Evolutionary conservation across 2,888 invertebrate species (phyloP).

Genomic region (Hirtodrosophila histrioides): DNA sequence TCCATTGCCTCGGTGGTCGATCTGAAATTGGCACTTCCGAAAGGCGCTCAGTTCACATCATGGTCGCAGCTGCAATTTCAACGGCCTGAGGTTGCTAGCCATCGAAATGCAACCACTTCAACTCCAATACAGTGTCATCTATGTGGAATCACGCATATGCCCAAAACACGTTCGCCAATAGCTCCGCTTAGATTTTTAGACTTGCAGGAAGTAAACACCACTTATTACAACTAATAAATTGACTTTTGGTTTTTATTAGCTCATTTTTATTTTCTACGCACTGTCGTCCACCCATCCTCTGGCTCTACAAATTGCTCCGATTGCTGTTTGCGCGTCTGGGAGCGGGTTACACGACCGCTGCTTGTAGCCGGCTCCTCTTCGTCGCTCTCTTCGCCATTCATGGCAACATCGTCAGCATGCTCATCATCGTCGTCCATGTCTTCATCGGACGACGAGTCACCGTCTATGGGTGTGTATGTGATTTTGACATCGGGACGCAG

Average conservation of each 20-base stretch:
- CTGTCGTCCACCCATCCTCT: conserved; percentile 89
- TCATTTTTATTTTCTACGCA: conserved; percentile 84
- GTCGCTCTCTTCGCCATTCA: conserved; percentile 51
- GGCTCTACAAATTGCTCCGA: conserved; percentile 80
- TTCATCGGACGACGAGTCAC: conserved; percentile 84
- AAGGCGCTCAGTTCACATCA: conserved; percentile 49
- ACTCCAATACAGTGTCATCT: conserved; percentile 47
- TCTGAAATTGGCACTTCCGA: conserved; percentile 49
- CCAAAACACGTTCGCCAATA: conserved; percentile 60
- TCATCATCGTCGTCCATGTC: conserved; percentile 71
- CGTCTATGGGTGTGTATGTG: conserved; percentile 66
- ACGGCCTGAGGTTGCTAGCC: not conserved
- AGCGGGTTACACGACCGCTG: conserved; percentile 60
- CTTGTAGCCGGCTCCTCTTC: conserved; percentile 70
- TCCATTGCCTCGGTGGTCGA: conserved; percentile 87
- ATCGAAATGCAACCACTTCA: not conserved
- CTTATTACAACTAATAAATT: conserved; percentile 64
- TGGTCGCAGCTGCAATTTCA: conserved; percentile 52
- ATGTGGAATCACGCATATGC: conserved; percentile 61
- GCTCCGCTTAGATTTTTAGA: conserved; percentile 75
- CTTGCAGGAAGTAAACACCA: conserved; percentile 75
- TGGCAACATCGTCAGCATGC: conserved; percentile 28
- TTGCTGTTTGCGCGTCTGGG: conserved; percentile 65
- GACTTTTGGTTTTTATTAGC: conserved; percentile 20
- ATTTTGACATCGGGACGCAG: conserved; percentile 85